A percentile compares a stretch with the other conserved stretches of the same genome.
Evolutionary conservation across 2,888 invertebrate genomes (phyloP).

Genomic region (Tenthredo livida): DNA sequence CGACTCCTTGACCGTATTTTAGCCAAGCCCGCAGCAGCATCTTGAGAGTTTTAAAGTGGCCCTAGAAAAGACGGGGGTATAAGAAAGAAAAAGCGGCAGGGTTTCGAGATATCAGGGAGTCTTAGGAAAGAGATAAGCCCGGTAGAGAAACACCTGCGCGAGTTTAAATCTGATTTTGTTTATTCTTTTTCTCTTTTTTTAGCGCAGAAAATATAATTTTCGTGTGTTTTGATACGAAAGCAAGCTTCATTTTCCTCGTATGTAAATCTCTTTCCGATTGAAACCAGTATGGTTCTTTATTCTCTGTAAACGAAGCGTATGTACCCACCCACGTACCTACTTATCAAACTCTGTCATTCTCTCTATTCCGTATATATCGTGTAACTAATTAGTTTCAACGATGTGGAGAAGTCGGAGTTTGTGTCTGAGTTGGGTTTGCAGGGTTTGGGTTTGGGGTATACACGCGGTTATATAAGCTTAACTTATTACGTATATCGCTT

Average conservation of each 20-base stretch:
- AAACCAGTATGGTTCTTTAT: neutral
- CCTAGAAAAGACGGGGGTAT: neutral
- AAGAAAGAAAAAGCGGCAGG: neutral
- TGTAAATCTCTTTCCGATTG: too few species aligned
- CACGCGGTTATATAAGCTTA: constrained; percentile 6
- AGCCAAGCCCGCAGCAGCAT: constrained; percentile 15
- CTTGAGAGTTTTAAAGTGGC: constrained; percentile 28
- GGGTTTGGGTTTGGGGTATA: neutral
- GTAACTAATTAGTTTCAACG: constrained; percentile 2
- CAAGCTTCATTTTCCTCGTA: too few species aligned
- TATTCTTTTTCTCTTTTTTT: neutral
- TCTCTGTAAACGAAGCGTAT: neutral
- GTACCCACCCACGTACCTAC: too few species aligned
- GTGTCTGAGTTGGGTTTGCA: neutral
- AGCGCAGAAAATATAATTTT: too few species aligned
- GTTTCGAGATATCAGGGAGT: neutral
- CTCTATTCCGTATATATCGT: neutral
- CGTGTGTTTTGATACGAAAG: too few species aligned
- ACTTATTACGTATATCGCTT: constrained; percentile 39
- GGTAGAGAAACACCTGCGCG: neutral
- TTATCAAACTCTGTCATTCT: neutral
- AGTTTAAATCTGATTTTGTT: neutral
- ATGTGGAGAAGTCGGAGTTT: neutral
- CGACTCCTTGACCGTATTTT: constrained; percentile 34
- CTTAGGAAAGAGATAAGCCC: neutral